These are phyloP conservation scores for Pipistrellus kuhlii DNA, from an alignment of 2,797 vertebrate genomes.

Conservation along the genomic window DNA sequence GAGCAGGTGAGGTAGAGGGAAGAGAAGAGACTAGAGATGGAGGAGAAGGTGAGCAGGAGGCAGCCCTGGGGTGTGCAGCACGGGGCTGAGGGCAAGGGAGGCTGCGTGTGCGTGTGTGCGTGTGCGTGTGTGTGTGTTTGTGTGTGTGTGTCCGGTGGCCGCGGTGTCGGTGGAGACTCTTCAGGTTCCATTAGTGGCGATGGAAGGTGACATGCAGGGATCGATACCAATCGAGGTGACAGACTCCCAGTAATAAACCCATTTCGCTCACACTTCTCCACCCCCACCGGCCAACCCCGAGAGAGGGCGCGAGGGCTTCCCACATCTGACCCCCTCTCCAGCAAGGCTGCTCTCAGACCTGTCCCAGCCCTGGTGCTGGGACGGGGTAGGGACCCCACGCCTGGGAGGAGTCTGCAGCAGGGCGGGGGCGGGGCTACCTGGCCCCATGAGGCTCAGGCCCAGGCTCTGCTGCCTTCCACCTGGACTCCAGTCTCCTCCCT, in stretches of 20 bases:
- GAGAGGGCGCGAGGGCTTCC: not conserved
- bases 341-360: not conserved
- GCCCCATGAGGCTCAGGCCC: not conserved
- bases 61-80: not conserved
- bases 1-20: not conserved
- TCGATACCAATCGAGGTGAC: conserved; percentile 80
- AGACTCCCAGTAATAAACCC: conserved; percentile 82
- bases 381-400: not conserved
- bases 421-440: not conserved
- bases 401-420: not conserved
- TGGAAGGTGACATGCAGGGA: conserved; percentile 81
- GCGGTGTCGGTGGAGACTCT: conserved; percentile 62
- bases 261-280: conserved; percentile 77
- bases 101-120: not conserved
- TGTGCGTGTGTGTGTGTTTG: not conserved
- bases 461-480: not conserved
- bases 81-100: not conserved
- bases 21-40: not conserved
- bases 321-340: not conserved
- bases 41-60: not conserved
- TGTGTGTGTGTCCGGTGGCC: not conserved
- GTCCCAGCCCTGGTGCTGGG: not conserved
- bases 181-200: conserved; percentile 83
- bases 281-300: not conserved
- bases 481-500: not conserved